Evolutionary conservation across 2,888 invertebrate species (phyloP), one percentile per base, ranked within the genome.

Genomic region (Tipula helvola): DNA sequence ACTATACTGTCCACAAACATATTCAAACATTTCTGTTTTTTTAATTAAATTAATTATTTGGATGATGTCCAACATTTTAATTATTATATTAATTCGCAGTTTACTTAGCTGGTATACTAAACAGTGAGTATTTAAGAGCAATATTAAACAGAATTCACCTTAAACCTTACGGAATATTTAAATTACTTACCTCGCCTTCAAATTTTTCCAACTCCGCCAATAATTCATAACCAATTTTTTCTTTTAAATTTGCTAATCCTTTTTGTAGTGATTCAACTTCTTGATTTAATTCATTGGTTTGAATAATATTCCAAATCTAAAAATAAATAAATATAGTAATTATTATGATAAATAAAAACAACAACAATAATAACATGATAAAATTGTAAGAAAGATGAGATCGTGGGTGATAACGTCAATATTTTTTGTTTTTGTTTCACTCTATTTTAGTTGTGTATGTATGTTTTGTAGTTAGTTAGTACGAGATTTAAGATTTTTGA

Each of bases 161-260:
- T 28, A 28, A 28, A 39, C 2, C 28, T 28, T 28, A 28, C 28
- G 28, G 28, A 28, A 28, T 28, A 28, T 2, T 28, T 28, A 28
- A n/a, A 2, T 28, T n/a, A 87, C 89, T 90, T 88, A 91, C 92
- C 89, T 90, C 90, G 87, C 90, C 90, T 88, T 91, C 90, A 86
- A 91, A 90, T 87, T 91, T 90, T 42, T 88, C 89, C n/a, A 90
- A 87, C 36, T 91, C 91, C 71, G 91, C 91, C 87, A 91, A 88
- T 88, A 91, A 90, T 87, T 90, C 88, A 2, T 91, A 88, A 87
- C 91, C 91, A 88, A 91, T 87, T 36, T 90, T 90, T 87, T 89
- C 89, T 86, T 90, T 90, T 88, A 92, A 89, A 86, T 88, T 89
- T 13, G 89, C 90, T 85, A 92, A 88, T 47, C 90, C 89, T 41